Evolutionary conservation across 1,140 invertebrate genomes (phyloP).

Genomic region (Bombus haemorrhoidalis): DNA sequence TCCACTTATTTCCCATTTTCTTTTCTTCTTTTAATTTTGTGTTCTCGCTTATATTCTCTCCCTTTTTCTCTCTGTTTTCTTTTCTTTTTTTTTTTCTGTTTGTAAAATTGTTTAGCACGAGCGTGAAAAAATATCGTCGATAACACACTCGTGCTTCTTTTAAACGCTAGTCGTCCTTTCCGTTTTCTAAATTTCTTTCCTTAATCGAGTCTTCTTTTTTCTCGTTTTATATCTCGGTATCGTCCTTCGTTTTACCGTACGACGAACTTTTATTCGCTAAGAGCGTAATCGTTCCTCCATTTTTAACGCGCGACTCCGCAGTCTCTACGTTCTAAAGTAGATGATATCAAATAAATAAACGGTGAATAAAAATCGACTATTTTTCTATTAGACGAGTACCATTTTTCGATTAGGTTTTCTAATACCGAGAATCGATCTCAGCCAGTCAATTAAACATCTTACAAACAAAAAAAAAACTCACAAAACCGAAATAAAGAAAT

Average conservation of each 20-base stretch:
- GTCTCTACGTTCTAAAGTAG: not conserved
- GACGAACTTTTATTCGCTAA: conserved; percentile 3
- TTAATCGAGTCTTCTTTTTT: not conserved
- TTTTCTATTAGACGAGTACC: conserved; percentile 16
- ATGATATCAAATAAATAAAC: conserved; percentile 3
- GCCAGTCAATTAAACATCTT: conserved; percentile 39
- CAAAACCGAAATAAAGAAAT: not conserved
- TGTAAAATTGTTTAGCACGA: not conserved
- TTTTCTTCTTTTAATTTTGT: not conserved
- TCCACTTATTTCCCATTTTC: not conserved
- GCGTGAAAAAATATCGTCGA: not conserved
- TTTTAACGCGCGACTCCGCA: conserved; percentile 14
- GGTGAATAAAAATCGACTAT: conserved; percentile 29
- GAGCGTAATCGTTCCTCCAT: conserved; percentile 8
- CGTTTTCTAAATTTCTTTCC: not conserved
- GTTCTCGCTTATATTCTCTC: not conserved
- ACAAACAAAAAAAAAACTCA: not conserved
- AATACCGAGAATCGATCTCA: conserved; percentile 25
- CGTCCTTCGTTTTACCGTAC: not conserved
- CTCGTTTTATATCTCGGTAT: not conserved
- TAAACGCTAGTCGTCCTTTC: conserved; percentile 43
- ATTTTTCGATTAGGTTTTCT: conserved; percentile 7
- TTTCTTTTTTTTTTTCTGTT: not conserved
- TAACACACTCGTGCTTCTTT: not conserved
- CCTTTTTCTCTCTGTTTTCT: not conserved